These are phyloP conservation scores for Bos taurus DNA, from an alignment of 2,113 vertebrate genomes.

Conservation along the genomic window DNA sequence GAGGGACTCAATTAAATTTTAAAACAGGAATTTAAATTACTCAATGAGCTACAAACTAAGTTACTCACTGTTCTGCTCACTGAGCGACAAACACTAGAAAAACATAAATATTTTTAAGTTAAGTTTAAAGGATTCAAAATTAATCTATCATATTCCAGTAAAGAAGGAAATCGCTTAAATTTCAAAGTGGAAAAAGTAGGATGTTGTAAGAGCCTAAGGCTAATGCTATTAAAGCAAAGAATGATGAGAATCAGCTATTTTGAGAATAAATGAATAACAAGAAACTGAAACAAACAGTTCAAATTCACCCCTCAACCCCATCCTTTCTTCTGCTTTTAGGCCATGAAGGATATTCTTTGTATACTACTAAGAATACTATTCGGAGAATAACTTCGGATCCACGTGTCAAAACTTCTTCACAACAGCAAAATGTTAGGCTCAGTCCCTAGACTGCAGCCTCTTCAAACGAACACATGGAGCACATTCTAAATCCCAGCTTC, in stretches of 20 bases:
- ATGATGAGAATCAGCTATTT: constrained; percentile 43
- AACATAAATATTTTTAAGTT: constrained; percentile 27
- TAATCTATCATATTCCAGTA: constrained; percentile 51
- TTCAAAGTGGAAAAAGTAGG: constrained; percentile 22
- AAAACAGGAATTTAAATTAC: constrained; percentile 54
- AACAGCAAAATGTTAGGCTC: not conserved
- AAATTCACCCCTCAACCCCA: not conserved
- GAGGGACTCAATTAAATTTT: constrained; percentile 44
- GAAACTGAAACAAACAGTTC: constrained; percentile 28
- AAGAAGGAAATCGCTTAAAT: constrained; percentile 49
- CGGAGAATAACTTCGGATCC: constrained; percentile 27
- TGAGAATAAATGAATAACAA: constrained; percentile 37
- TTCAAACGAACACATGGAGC: not conserved
- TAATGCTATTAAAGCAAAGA: constrained; percentile 43
- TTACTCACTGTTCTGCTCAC: constrained; percentile 33
- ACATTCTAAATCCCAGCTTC: not conserved
- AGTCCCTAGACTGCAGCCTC: not conserved
- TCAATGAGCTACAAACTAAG: constrained; percentile 39
- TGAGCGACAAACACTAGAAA: constrained; percentile 39
- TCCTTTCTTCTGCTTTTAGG: constrained; percentile 23
- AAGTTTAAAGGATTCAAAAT: constrained; percentile 40
- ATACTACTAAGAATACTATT: not conserved
- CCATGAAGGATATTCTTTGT: not conserved
- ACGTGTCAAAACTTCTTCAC: constrained; percentile 16
- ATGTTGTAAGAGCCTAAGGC: not conserved